Evolutionary conservation across 2,113 vertebrate genomes (phyloP).

Genomic region (Dascyllus trimaculatus): DNA sequence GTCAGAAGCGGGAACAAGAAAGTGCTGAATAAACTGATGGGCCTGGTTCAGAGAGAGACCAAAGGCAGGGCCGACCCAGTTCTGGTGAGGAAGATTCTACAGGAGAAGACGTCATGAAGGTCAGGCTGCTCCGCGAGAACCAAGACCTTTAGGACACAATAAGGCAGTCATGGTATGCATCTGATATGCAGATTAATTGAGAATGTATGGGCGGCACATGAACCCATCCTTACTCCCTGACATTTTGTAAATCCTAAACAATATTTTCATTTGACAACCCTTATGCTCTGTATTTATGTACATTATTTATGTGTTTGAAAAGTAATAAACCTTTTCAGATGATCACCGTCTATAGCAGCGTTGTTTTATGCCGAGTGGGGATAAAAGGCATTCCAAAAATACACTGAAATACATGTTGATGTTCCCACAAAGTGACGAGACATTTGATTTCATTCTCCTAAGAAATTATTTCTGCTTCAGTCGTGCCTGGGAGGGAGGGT

Average conservation of each 20-base stretch:
- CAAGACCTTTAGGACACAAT: not conserved
- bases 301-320: constrained; percentile 25
- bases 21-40: constrained; percentile 94
- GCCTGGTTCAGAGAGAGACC: constrained; percentile 90
- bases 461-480: not conserved
- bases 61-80: constrained; percentile 88
- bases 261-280: not conserved
- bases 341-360: not conserved
- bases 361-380: too few relatives aligned
- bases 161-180: not conserved
- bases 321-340: constrained; percentile 38
- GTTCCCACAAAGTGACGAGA: not conserved
- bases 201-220: too few relatives aligned
- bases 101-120: constrained; percentile 84
- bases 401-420: not conserved
- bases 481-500: not conserved
- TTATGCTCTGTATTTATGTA: not conserved
- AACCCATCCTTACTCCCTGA: not conserved
- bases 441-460: not conserved
- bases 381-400: not conserved
- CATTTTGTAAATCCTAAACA: constrained; percentile 47
- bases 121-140: not conserved
- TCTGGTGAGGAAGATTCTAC: constrained; percentile 86
- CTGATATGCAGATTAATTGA: not conserved
- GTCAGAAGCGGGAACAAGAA: constrained; percentile 90